phyloP scores from a whole-genome alignment of 30 jellyfish, hydroid and myxozoan species.

The Pseudorhiza aurosa region DNA sequence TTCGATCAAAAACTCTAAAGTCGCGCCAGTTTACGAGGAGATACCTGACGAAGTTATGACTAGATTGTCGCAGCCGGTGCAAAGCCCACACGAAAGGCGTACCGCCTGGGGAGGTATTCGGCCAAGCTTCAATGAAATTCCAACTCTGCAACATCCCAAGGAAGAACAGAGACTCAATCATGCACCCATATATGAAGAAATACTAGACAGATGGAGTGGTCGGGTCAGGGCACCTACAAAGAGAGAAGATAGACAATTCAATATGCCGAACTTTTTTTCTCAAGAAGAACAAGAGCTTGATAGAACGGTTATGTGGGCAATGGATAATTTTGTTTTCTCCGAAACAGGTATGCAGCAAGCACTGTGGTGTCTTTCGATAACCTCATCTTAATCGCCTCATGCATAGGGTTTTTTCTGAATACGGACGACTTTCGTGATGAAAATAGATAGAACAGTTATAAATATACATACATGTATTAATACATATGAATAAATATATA shows the following conservation, averaged over 20 bases:
- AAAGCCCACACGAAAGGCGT: not conserved
- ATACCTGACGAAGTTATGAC: slow-evolving; percentile 2
- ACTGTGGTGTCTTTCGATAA: too few species aligned
- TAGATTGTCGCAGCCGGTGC: not conserved
- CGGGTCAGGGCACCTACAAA: not conserved
- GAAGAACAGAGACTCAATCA: not conserved
- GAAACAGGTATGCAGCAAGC: slow-evolving; percentile 70
- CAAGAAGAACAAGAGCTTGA: slow-evolving; percentile 46
- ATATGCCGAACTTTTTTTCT: not conserved
- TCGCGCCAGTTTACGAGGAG: slow-evolving; percentile 47
- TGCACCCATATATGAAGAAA: not conserved
- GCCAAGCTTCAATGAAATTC: not conserved
- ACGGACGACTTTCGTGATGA: too few species aligned
- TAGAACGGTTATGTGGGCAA: slow-evolving; percentile 62
- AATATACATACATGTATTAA: too few species aligned
- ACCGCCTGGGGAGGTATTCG: slow-evolving; percentile 5
- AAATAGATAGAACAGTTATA: too few species aligned
- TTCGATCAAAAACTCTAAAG: slow-evolving; percentile 7
- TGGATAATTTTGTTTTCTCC: slow-evolving; percentile 48
- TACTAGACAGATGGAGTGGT: not conserved
- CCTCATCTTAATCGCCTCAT: too few species aligned
- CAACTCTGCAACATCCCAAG: not conserved
- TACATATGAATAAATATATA: too few species aligned
- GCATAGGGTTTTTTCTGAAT: too few species aligned
- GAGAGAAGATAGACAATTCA: not conserved